Conservation (phyloP, 2,113 vertebrate genomes). For the Calyptomena viridis region DNA sequence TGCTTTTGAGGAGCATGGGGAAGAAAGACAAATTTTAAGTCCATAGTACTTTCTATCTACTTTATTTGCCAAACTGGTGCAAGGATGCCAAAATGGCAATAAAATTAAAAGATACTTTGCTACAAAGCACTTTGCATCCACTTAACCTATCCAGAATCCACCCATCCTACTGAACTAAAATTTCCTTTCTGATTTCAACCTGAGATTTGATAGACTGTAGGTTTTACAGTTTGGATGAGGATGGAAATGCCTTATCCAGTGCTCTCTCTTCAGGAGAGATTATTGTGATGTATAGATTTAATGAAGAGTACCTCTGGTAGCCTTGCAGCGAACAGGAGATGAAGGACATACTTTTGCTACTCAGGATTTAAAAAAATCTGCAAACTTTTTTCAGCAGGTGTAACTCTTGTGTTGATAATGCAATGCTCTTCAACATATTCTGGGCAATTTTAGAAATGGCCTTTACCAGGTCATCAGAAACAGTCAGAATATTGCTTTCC, state of each 20-base stretch:
- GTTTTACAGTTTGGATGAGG: background rate
- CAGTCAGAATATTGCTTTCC: background rate
- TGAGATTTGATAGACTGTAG: background rate
- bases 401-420: background rate
- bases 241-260: background rate
- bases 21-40: background rate
- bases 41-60: background rate
- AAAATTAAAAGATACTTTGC: background rate
- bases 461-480: background rate
- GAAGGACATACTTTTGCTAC: background rate
- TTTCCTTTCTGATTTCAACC: background rate
- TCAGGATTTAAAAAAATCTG: background rate
- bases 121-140: background rate
- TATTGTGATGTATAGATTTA: background rate
- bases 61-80: background rate
- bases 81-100: background rate
- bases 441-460: background rate
- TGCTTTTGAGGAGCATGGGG: background rate
- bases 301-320: background rate
- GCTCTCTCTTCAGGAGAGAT: background rate
- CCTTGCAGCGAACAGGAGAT: background rate
- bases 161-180: background rate
- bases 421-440: background rate
- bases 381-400: background rate
- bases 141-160: background rate